These are phyloP conservation scores for Euura saliciscinereae DNA, from an alignment of 1,140 invertebrate species.

Conservation along the genomic window DNA sequence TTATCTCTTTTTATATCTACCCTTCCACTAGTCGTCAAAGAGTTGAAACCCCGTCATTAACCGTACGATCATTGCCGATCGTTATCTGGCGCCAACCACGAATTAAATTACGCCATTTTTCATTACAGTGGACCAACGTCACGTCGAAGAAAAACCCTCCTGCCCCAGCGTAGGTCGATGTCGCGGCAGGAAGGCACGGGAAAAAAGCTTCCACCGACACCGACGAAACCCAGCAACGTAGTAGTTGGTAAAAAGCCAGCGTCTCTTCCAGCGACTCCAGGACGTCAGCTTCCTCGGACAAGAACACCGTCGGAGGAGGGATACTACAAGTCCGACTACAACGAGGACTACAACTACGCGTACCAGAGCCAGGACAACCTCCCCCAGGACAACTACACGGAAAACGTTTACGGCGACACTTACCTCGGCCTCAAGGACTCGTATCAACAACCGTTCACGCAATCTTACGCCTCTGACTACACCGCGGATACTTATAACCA, in stretches of 20 bases:
- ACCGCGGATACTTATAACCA: background rate
- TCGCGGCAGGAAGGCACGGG: conserved; percentile 49
- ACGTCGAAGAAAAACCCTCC: conserved; percentile 42
- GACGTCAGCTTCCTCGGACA: conserved; percentile 61
- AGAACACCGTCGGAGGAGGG: conserved; percentile 54
- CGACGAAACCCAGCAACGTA: conserved; percentile 54
- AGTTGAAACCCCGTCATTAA: background rate
- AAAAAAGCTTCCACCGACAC: conserved; percentile 56
- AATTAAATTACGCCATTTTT: conserved; percentile 35
- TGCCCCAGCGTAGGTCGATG: conserved; percentile 44
- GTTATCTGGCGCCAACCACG: conserved; percentile 15
- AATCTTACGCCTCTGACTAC: background rate
- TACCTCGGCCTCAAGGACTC: background rate
- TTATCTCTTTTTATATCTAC: no score
- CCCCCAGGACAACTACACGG: conserved; percentile 53
- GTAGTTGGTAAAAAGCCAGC: conserved; percentile 47
- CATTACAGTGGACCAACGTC: conserved; percentile 39
- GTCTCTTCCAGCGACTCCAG: conserved; percentile 62
- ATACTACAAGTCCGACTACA: conserved; percentile 63
- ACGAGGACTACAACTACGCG: conserved; percentile 75
- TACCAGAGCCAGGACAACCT: conserved; percentile 70
- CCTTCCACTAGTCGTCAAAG: no score
- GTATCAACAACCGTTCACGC: background rate
- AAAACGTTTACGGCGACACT: conserved; percentile 39
- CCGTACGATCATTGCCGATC: background rate